Conservation (phyloP, 1,140 invertebrate genomes). For the Drosophila bocqueti region DNA sequence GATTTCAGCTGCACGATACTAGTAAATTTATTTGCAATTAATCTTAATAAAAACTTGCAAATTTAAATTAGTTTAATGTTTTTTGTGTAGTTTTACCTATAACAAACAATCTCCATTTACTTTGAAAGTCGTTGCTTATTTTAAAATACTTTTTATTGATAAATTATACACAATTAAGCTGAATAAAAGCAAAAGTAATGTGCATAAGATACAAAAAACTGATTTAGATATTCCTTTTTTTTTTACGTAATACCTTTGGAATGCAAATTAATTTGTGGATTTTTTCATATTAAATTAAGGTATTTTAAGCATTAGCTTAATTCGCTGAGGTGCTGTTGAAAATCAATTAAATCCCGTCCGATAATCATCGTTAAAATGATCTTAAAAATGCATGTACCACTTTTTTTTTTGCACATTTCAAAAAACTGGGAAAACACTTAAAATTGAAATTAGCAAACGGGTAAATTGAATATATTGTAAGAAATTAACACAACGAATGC, state of each 20-base stretch:
- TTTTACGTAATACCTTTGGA: constrained; percentile 16
- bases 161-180: constrained; percentile 11
- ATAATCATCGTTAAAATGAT: constrained; percentile 31
- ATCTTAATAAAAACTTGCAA: not conserved
- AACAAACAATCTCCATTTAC: constrained; percentile 11
- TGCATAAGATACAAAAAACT: not conserved
- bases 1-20: not conserved
- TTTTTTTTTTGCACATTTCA: constrained; percentile 19
- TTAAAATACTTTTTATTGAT: constrained; percentile 1
- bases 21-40: constrained; percentile 7
- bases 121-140: constrained; percentile 7
- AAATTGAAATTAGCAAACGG: constrained; percentile 45
- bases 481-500: constrained; percentile 21
- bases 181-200: constrained; percentile 3
- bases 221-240: not conserved
- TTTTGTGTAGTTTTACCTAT: not conserved
- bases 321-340: constrained; percentile 13
- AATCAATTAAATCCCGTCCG: constrained; percentile 23
- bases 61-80: not conserved
- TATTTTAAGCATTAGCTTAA: constrained; percentile 5
- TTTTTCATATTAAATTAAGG: not conserved
- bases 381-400: constrained; percentile 40
- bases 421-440: constrained; percentile 28
- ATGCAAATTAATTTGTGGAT: constrained; percentile 10
- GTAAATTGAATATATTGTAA: constrained; percentile 49